Conservation (phyloP, 2,888 invertebrate species). For the Lacanobia wlatinum region DNA sequence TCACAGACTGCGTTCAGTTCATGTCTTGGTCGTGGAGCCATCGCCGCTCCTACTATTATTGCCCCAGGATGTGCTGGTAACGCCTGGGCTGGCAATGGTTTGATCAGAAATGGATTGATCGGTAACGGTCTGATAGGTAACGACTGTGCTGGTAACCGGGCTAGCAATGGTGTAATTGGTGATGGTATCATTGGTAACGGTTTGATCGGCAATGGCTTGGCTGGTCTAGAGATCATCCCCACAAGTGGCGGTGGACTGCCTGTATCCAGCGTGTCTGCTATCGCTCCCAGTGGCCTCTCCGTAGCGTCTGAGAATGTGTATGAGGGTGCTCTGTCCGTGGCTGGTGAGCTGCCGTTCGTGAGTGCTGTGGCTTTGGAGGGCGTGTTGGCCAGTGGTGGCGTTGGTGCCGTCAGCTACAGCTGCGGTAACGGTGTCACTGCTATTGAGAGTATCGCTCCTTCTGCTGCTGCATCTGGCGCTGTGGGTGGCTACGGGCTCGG, state of each 20-base stretch:
- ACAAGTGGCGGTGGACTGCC: slow-evolving; percentile 4
- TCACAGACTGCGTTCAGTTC: slow-evolving; percentile 4
- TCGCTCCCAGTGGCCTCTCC: not conserved
- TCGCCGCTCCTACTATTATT: not conserved
- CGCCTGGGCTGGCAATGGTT: no score
- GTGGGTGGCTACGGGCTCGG: slow-evolving; percentile 20
- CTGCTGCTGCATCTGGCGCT: slow-evolving; percentile 26
- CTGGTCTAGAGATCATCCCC: not conserved
- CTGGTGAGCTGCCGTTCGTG: slow-evolving; percentile 56
- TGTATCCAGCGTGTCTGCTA: not conserved
- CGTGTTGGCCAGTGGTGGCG: slow-evolving; percentile 43
- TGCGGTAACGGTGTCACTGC: slow-evolving; percentile 49
- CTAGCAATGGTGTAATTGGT: not conserved
- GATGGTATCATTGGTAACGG: slow-evolving; percentile 15
- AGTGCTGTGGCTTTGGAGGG: slow-evolving; percentile 34
- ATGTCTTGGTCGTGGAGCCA: slow-evolving; percentile 7
- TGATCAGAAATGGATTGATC: no score
- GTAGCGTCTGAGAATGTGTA: not conserved
- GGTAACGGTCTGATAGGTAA: not conserved
- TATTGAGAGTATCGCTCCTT: slow-evolving; percentile 30
- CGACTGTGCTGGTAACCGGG: no score
- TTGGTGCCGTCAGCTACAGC: slow-evolving; percentile 44
- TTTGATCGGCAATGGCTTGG: slow-evolving; percentile 12
- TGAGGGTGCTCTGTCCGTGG: slow-evolving; percentile 46
- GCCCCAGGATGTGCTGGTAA: slow-evolving; percentile 7